These are phyloP conservation scores for Distichodus sexfasciatus DNA, from an alignment of 2,797 vertebrate species.

Conservation along the genomic window DNA sequence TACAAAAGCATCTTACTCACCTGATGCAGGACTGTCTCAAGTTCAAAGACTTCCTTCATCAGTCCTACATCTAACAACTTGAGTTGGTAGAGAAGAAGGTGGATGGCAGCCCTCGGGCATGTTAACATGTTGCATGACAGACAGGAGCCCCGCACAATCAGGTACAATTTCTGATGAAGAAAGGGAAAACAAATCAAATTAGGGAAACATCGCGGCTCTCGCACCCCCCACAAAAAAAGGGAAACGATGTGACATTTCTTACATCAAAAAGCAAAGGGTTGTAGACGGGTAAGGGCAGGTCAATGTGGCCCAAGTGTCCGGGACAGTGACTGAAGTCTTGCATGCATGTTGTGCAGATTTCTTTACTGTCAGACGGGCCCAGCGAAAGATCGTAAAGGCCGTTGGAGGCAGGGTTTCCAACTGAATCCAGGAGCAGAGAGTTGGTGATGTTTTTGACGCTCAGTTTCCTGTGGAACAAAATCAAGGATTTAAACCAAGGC, in stretches of 20 bases:
- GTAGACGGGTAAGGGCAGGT: slow-evolving; percentile 89
- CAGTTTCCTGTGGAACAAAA: slow-evolving; percentile 76
- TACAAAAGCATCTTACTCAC: slow-evolving; percentile 60
- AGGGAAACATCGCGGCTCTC: neutral
- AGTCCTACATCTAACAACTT: slow-evolving; percentile 81
- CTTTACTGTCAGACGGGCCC: slow-evolving; percentile 86
- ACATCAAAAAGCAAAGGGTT: slow-evolving; percentile 96
- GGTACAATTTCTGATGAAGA: slow-evolving; percentile 72
- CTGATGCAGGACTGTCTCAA: slow-evolving; percentile 77
- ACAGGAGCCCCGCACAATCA: slow-evolving; percentile 88
- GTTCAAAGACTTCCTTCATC: slow-evolving; percentile 79
- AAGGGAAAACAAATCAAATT: neutral
- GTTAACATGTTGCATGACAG: slow-evolving; percentile 84
- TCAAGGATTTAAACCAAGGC: too few relatives aligned
- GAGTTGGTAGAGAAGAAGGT: slow-evolving; percentile 85
- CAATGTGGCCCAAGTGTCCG: slow-evolving; percentile 89
- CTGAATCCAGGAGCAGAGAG: slow-evolving; percentile 78
- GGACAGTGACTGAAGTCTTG: slow-evolving; percentile 90
- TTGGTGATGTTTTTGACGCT: slow-evolving; percentile 90
- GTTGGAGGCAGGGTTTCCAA: slow-evolving; percentile 84
- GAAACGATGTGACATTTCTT: slow-evolving; percentile 47
- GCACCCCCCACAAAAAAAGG: neutral
- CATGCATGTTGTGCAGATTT: slow-evolving; percentile 90
- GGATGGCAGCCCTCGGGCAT: slow-evolving; percentile 80
- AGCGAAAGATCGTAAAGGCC: slow-evolving; percentile 90